These are phyloP conservation scores for Physella acuta DNA, from an alignment of 1,140 invertebrate species.

Conservation along the genomic window DNA sequence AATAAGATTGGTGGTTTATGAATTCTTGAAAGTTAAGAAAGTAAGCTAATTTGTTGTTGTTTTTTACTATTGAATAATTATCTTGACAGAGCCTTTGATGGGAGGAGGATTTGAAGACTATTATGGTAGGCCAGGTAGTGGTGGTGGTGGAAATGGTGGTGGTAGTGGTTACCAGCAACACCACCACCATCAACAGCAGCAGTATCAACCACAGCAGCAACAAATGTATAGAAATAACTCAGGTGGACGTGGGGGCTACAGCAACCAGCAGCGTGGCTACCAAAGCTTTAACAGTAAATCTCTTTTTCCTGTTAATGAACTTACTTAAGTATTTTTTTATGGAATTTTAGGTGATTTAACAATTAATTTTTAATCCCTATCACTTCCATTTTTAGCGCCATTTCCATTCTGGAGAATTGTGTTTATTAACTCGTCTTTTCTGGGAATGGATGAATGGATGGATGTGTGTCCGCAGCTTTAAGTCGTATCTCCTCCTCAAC, in stretches of 20 bases:
- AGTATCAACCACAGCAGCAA: conserved; percentile 2
- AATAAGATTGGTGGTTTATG: not conserved
- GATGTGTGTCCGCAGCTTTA: too few relatives aligned
- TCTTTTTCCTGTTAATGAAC: not conserved
- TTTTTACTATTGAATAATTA: too few relatives aligned
- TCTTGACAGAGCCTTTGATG: conserved; percentile 1
- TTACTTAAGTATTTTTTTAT: too few relatives aligned
- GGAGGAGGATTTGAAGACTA: conserved; percentile 16
- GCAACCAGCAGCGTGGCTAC: conserved; percentile 2
- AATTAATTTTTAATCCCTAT: too few relatives aligned
- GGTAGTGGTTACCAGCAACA: conserved; percentile 1
- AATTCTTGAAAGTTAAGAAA: not conserved
- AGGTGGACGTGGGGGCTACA: not conserved
- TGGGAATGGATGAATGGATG: too few relatives aligned
- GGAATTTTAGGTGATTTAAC: too few relatives aligned
- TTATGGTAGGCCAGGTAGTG: conserved; percentile 1
- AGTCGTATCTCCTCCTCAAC: too few relatives aligned
- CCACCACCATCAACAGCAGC: conserved; percentile 2
- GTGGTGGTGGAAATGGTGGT: not conserved
- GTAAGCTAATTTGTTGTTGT: not conserved
- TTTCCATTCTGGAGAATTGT: too few relatives aligned
- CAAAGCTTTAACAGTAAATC: conserved; percentile 1
- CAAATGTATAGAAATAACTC: conserved; percentile 17
- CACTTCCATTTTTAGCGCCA: too few relatives aligned
- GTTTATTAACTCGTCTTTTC: too few relatives aligned